Evolutionary conservation across 64 coral and sea anemone species (phyloP), one percentile per base, ranked within the genome.

Genomic region (Cladopsammia gracilis): DNA sequence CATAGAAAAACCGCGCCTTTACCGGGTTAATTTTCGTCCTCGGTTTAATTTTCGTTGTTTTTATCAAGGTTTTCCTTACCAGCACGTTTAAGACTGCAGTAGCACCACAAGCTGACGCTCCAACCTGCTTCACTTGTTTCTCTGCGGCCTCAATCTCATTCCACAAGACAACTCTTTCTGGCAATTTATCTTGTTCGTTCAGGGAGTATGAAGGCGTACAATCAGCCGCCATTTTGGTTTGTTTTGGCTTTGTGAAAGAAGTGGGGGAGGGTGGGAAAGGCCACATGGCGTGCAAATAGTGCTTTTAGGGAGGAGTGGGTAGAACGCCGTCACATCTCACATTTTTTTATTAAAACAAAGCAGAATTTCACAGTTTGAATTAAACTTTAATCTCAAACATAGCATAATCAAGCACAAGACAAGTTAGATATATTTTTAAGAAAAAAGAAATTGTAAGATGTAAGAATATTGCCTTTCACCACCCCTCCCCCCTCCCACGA

Each of bases 11-110:
- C 34, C 34, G 34, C 34, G 34, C 34, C 34, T 34, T 34, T 34
- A 34, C 34, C 34, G 34, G 34, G 34, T 2, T 34, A 34, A 34
- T 1, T 34, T 34, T 3, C 52, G 6, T 54, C 11, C 11, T 54
- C 0, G 6, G 6, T 54, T 54, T 54, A 56, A 56, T 56, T 56
- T 56, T 56, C 12, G 53, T 12, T 7, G 53, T 22, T 13, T 23
- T 43, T 12, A 57, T 8, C 58, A 11, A 15, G n/a, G 4, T 12
- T 45, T 66, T 71, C 15, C 85, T 67, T 62, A 96, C 95, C 95
- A 96, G 45, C 65, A 96, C 90, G 83, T 93, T 96, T 51, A 96
- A 65, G 46, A 67, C 95, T 57, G 95, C 95, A 26, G 95, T 96
- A 60, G 95, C 95, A 42, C 95, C 95, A 25, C 95, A 96, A 10